Percentiles rank a stretch among this genome's conserved stretches.
Conservation (phyloP, 1,140 invertebrate species). For the Mamestra configurata region DNA sequence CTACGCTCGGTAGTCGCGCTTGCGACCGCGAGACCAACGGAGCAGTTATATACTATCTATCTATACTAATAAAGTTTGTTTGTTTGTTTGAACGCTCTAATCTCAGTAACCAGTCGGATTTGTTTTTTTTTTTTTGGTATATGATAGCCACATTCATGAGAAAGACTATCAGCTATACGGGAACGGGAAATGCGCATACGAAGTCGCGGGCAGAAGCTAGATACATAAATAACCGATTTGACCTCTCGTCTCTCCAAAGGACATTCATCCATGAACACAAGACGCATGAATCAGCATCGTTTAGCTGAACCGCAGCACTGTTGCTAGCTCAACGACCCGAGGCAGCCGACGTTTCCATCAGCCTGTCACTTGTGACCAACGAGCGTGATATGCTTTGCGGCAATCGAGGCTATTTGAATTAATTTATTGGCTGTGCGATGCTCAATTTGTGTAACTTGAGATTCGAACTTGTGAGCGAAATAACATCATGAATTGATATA, state of each 20-base stretch:
- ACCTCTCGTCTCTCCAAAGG: not conserved
- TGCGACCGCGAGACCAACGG: too few species aligned
- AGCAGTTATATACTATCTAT: too few species aligned
- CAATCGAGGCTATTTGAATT: conserved; percentile 32
- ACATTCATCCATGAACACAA: not conserved
- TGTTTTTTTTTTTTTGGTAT: too few species aligned
- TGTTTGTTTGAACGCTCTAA: too few species aligned
- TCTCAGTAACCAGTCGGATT: too few species aligned
- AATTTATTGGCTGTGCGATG: conserved; percentile 23
- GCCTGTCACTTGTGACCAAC: conserved; percentile 18
- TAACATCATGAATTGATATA: not conserved
- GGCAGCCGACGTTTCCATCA: not conserved
- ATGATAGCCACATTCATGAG: too few species aligned
- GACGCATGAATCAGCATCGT: conserved; percentile 19
- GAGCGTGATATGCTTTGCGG: conserved; percentile 5
- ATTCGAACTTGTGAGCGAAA: not conserved
- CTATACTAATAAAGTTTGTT: too few species aligned
- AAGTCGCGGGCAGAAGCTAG: too few species aligned
- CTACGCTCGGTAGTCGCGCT: too few species aligned
- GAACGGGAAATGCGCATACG: too few species aligned
- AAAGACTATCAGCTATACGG: too few species aligned
- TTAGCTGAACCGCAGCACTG: not conserved
- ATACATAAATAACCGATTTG: too few species aligned
- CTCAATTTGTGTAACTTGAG: conserved; percentile 6
- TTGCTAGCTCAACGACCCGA: conserved; percentile 16